Base-by-base conservation (phyloP, 1,140 invertebrate genomes). In the Temnothorax nylanderi region DNA sequence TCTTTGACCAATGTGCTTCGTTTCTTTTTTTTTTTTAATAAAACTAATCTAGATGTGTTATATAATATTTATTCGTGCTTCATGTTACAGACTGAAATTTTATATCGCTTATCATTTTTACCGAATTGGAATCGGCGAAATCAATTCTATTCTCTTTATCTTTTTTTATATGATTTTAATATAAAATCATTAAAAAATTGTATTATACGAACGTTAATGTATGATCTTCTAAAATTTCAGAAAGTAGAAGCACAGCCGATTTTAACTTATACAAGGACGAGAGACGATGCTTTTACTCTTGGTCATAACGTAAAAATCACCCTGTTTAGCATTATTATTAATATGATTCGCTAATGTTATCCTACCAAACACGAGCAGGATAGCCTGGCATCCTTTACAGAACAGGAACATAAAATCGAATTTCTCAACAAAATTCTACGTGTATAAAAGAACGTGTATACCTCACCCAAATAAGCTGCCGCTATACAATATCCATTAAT, bases 391-490 rank as follows among this genome's bases (percentile, higher is more conserved):
- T 93, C 88, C 92, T 91, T 92, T 88, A 89, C 88, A 88, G 89
- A 92, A 93, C 92, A 94, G 93, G 93, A 94, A 94, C 93, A 94
- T 94, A 94, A 92, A 75, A 89, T 91, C 88, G 54, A 91, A 91
- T 92, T 92, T 89, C 74, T 58, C 86, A 77, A 87, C 44, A 82
- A 75, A 86, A 85, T 85, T 91, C 86, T 92, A 90, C 75, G 32
- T 64, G 32, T 87, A 80, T 87, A 72, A 89, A 75, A 86, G 74
- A 87, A 87, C 89, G 86, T 91, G 76, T 93, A 93, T 87, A 93
- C 89, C 88, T 93, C 86, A 91, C 88, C 88, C 87, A 81, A 77
- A 87, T 86, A 91, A 91, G 88, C 90, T 91, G 92, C 92, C 89
- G 37, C 85, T 89, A 86, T 41, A 67, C 21, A 80, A 80, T 71